Evolutionary conservation across 2,113 vertebrate species (phyloP), one percentile per base, ranked within the genome.

Genomic region (Elgaria multicarinata): DNA sequence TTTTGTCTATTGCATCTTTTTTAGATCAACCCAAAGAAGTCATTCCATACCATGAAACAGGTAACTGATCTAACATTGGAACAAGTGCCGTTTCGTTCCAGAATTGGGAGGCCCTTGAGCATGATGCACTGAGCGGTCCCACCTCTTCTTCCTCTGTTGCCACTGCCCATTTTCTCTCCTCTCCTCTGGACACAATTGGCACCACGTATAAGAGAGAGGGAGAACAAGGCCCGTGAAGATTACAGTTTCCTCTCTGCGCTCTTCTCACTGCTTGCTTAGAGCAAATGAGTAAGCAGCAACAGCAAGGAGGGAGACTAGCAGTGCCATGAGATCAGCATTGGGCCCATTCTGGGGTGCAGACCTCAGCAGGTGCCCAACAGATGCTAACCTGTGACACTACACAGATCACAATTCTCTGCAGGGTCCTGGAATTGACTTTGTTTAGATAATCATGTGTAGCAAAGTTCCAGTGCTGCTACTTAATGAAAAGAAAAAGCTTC

Each of bases 11-110:
- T 36, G 0, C 71, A 12, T 13, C 85, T 26, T 94, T 95, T 71
- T 71, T 71, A 71, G 67, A 71, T 71, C 67, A 2, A 33, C 33
- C 67, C 67, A 71, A 5, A 33, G 67, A 71, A 44, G 39, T 76
- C 22, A 9, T 76, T 76, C 74, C 39, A 36, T 94, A 90, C 26
- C 39, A 72, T 78, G 81, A 88, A 75, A 86, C 95, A 92, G 93
- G 95, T 95, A 83, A 87, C 85, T 0, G 0, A 58, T 91, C 28
- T 46, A 64, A 44, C 42, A 9, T 86, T 82, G 39, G 4, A 6
- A 22, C 3, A 18, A n/a, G 46, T 20, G 18, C 39, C 3, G 20
- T 5, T 75, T 75, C 42, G 26, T 50, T 67, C 66, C 36, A 42
- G 16, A 22, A 2, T 42, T 75, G 20, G 36, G 72, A 42, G 22